phyloP scores from a whole-genome alignment of 2,113 vertebrate species.

The Lipotes vexillifer region DNA sequence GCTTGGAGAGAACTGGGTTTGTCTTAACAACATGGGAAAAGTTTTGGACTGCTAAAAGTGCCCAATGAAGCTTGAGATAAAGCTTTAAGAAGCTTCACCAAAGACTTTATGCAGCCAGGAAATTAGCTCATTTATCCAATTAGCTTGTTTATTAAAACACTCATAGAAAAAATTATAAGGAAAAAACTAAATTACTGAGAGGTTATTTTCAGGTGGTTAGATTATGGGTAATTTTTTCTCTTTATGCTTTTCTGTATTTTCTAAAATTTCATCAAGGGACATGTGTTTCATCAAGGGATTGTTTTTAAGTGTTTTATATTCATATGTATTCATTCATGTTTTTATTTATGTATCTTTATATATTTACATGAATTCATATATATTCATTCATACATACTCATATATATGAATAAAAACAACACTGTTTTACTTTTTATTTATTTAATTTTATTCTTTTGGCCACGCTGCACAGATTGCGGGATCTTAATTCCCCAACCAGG shows the following conservation, averaged over 20 bases:
- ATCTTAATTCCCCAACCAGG: not conserved
- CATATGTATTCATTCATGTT: not conserved
- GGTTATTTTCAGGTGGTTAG: not conserved
- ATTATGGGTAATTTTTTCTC: not conserved
- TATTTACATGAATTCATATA: not conserved
- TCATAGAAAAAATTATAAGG: not conserved
- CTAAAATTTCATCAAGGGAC: not conserved
- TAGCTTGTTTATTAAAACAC: conserved; percentile 1
- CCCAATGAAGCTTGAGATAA: not conserved
- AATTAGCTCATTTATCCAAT: not conserved
- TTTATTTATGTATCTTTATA: not conserved
- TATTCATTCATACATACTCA: not conserved
- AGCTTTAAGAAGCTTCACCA: not conserved
- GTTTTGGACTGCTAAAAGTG: not conserved
- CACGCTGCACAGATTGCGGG: not conserved
- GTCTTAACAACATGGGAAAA: not conserved
- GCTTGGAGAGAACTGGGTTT: not conserved
- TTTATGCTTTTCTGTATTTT: not conserved
- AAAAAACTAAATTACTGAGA: not conserved
- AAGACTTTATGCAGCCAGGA: not conserved
- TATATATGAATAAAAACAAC: not conserved
- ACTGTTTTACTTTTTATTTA: not conserved
- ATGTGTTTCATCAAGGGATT: not conserved
- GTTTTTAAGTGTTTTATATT: not conserved
- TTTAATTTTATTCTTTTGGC: not conserved